phyloP scores from a whole-genome alignment of 2,888 invertebrate species.

The Cistogaster globosa region DNA sequence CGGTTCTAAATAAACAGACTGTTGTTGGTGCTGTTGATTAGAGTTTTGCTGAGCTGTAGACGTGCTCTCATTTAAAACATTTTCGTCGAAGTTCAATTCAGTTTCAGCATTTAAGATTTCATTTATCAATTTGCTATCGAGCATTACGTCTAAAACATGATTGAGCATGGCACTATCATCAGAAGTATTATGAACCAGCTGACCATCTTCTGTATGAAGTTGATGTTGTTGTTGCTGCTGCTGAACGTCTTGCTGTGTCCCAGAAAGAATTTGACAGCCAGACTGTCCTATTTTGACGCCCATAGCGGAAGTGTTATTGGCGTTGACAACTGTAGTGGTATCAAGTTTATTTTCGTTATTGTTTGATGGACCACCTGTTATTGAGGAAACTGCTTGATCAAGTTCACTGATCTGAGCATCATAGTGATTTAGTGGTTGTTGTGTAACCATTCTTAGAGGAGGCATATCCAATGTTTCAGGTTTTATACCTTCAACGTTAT shows the following conservation, averaged over 20 bases:
- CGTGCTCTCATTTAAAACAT: conserved; percentile 72
- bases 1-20: conserved; percentile 71
- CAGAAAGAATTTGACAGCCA: conserved; percentile 33
- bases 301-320: conserved; percentile 12
- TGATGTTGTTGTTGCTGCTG: conserved; percentile 69
- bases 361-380: conserved; percentile 73
- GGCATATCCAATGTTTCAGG: conserved; percentile 38
- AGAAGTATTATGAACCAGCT: conserved; percentile 76
- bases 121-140: conserved; percentile 81
- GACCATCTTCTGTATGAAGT: conserved; percentile 72
- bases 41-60: conserved; percentile 62
- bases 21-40: conserved; percentile 49
- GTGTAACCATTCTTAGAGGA: conserved; percentile 41
- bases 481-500: conserved; percentile 39
- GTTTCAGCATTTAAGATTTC: conserved; percentile 79
- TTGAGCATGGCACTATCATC: conserved; percentile 81
- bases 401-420: conserved; percentile 73
- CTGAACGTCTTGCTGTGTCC: conserved; percentile 54
- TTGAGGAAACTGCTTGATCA: conserved; percentile 79
- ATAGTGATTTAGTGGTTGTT: conserved; percentile 57
- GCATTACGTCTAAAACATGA: conserved; percentile 79
- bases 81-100: conserved; percentile 79
- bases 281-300: conserved; percentile 48
- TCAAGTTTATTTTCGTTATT: conserved; percentile 56
- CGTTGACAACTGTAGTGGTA: conserved; percentile 16